Evolutionary conservation across 2,888 invertebrate genomes (phyloP).

Genomic region (Amphimallon solstitiale): DNA sequence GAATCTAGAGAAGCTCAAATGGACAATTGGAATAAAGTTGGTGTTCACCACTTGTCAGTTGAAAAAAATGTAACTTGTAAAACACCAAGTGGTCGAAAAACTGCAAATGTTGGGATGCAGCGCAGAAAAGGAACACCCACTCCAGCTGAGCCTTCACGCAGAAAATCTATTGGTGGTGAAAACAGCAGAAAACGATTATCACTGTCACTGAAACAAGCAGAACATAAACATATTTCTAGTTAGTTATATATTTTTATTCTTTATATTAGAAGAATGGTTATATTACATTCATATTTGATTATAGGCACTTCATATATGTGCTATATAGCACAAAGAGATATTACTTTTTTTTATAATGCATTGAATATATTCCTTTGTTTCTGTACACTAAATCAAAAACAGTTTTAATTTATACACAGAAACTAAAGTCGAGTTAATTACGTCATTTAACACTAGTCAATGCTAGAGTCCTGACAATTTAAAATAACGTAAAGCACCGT

Average conservation of each 20-base stretch:
- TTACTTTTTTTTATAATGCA: no score
- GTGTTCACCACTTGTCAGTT: slow-evolving; percentile 60
- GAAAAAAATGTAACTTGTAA: slow-evolving; percentile 39
- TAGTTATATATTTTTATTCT: slow-evolving; percentile 6
- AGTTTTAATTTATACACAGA: no score
- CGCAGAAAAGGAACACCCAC: slow-evolving; percentile 60
- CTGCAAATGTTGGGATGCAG: slow-evolving; percentile 57
- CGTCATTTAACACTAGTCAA: no score
- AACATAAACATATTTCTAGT: slow-evolving; percentile 51
- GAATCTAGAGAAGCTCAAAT: slow-evolving; percentile 73
- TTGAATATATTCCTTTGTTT: no score
- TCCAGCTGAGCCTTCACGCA: slow-evolving; percentile 58
- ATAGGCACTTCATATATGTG: no score
- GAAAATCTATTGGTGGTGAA: slow-evolving; percentile 61
- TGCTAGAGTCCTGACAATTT: no score
- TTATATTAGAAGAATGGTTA: no score
- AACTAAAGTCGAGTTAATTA: no score
- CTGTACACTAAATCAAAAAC: no score
- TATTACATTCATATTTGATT: no score
- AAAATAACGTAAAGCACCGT: no score
- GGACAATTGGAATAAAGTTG: slow-evolving; percentile 70
- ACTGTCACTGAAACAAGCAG: slow-evolving; percentile 62
- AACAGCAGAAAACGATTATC: slow-evolving; percentile 63
- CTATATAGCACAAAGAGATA: no score
- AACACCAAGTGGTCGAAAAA: slow-evolving; percentile 56